Conservation (phyloP, 2,797 vertebrate genomes). For the Mormyrops attenuatus region DNA sequence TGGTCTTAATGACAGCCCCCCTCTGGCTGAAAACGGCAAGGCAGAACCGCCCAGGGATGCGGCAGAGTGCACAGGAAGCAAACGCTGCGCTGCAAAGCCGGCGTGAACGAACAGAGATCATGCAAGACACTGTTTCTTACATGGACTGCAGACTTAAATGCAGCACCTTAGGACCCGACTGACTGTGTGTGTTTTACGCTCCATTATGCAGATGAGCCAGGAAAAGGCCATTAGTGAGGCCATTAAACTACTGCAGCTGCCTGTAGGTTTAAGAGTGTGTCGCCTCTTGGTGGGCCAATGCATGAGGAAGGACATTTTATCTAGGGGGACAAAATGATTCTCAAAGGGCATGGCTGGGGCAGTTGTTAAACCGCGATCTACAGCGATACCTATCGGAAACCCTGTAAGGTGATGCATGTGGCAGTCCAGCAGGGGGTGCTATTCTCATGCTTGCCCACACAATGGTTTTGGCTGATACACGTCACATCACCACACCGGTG, state of each 20-base stretch:
- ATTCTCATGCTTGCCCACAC: not conserved
- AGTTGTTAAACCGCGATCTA: not conserved
- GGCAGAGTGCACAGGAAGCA: not conserved
- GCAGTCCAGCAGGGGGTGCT: not conserved
- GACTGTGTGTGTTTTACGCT: not conserved
- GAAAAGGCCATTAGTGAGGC: not conserved
- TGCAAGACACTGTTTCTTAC: not conserved
- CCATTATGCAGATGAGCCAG: slow-evolving; percentile 15
- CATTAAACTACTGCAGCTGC: not conserved
- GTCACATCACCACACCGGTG: not conserved
- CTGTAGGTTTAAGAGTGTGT: not conserved
- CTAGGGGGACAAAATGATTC: not conserved
- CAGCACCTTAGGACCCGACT: not conserved
- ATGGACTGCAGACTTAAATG: not conserved
- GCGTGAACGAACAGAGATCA: not conserved
- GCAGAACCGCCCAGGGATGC: not conserved
- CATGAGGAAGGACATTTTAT: not conserved
- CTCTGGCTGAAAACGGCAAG: not conserved
- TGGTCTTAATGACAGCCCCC: not conserved
- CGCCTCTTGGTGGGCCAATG: not conserved
- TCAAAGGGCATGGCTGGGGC: not conserved
- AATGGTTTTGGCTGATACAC: not conserved
- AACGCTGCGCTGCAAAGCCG: not conserved
- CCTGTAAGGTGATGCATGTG: not conserved
- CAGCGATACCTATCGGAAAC: not conserved